A percentile compares a stretch with the other conserved stretches of the same genome.
phyloP scores from a whole-genome alignment of 2,888 invertebrate genomes.

The Morpho helenor region DNA sequence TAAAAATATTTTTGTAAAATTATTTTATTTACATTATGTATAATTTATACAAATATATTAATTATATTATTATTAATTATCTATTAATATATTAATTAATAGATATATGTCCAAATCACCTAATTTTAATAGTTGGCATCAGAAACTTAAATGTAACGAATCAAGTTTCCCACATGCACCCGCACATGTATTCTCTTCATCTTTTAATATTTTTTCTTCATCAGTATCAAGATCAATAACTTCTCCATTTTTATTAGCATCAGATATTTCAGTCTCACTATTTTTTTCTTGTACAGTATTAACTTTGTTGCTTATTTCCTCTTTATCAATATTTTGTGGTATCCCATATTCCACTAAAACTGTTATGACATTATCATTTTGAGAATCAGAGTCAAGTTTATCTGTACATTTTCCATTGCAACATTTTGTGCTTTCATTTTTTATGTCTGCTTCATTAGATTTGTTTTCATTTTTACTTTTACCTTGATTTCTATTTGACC shows the following conservation, averaged over 20 bases:
- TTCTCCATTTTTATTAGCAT: slow-evolving; percentile 9
- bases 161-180: slow-evolving; percentile 54
- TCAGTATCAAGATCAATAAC: slow-evolving; percentile 26
- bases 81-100: background rate
- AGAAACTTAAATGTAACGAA: slow-evolving; percentile 54
- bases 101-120: slow-evolving; percentile 8
- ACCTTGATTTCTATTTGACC: slow-evolving; percentile 36
- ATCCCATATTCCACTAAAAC: slow-evolving; percentile 29
- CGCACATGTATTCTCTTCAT: slow-evolving; percentile 55
- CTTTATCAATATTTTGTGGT: slow-evolving; percentile 10
- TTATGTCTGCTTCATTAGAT: slow-evolving; percentile 12
- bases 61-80: background rate
- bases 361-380: slow-evolving; percentile 24
- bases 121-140: slow-evolving; percentile 24
- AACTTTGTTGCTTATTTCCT: background rate
- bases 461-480: slow-evolving; percentile 13
- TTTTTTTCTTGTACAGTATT: background rate
- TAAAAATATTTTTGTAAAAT: too few relatives aligned
- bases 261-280: slow-evolving; percentile 1
- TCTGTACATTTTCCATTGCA: slow-evolving; percentile 11
- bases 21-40: background rate
- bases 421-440: slow-evolving; percentile 16
- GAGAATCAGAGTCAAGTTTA: slow-evolving; percentile 5
- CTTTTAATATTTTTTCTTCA: slow-evolving; percentile 31
- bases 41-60: slow-evolving; percentile 13